Evolutionary conservation across 2,113 vertebrate species (phyloP).

Genomic region (Alectura lathami): DNA sequence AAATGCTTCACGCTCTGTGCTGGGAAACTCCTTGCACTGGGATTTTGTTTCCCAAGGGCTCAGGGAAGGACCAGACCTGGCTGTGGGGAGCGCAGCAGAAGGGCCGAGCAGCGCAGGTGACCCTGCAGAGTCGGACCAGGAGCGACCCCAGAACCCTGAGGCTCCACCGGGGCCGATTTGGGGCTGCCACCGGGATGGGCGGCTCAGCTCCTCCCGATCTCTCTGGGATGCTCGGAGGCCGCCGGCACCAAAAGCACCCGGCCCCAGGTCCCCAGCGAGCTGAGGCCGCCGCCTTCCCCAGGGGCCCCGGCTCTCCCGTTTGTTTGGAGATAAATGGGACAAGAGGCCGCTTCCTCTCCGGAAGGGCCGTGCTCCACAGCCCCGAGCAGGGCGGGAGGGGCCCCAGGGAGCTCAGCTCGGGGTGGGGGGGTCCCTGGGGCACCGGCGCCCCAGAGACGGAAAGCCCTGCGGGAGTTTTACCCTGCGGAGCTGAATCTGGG

Average conservation of each 20-base stretch:
- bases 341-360: background rate
- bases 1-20: background rate
- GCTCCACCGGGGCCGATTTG: accelerated
- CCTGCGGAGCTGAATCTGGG: background rate
- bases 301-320: background rate
- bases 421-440: background rate
- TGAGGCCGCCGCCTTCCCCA: background rate
- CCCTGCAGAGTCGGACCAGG: background rate
- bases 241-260: background rate
- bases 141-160: background rate
- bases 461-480: background rate
- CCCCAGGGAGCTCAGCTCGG: background rate
- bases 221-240: accelerated
- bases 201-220: background rate
- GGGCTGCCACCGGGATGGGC: background rate
- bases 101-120: background rate
- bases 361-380: background rate
- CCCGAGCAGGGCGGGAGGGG: background rate
- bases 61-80: background rate
- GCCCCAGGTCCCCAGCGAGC: no score
- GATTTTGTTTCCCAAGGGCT: background rate
- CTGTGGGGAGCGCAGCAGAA: background rate
- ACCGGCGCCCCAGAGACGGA: background rate
- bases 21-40: background rate
- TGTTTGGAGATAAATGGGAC: background rate